phyloP scores from a whole-genome alignment of 2,888 invertebrate species.

The Caenorhabditis uteleia region DNA sequence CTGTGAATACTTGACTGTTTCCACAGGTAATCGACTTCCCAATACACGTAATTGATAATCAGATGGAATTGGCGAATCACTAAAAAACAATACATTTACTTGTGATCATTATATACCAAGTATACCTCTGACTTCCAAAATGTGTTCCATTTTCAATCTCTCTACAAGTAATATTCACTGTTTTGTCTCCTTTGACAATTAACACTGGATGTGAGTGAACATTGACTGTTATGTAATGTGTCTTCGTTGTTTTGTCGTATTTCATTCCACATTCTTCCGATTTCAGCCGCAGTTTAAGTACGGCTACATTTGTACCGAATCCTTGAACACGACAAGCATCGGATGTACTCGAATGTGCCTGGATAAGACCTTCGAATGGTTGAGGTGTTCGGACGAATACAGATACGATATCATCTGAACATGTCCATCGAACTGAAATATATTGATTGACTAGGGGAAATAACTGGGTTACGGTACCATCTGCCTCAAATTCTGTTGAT shows the following conservation, averaged over 20 bases:
- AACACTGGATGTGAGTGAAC: slow-evolving; percentile 47
- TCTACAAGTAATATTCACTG: slow-evolving; percentile 40
- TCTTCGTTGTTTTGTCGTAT: slow-evolving; percentile 19
- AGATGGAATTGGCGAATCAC: background rate
- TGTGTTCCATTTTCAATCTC: slow-evolving; percentile 8
- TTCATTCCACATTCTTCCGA: slow-evolving; percentile 33
- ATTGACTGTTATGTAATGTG: slow-evolving; percentile 29
- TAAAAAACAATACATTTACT: slow-evolving; percentile 1
- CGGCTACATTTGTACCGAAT: slow-evolving; percentile 44
- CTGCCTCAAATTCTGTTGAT: no score
- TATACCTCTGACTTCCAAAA: background rate
- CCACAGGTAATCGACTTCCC: slow-evolving; percentile 23
- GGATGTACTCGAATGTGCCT: slow-evolving; percentile 6
- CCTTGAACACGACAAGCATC: slow-evolving; percentile 31
- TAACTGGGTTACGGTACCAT: no score
- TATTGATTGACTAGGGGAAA: background rate
- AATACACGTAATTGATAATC: slow-evolving; percentile 31
- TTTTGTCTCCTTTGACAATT: slow-evolving; percentile 45
- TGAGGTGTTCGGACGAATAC: slow-evolving; percentile 34
- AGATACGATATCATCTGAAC: slow-evolving; percentile 26
- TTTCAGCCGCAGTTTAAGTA: slow-evolving; percentile 32
- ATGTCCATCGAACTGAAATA: slow-evolving; percentile 39
- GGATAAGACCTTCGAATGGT: slow-evolving; percentile 41
- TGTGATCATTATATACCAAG: background rate
- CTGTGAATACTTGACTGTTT: slow-evolving; percentile 27